These are phyloP conservation scores for Acrocephalus kingi DNA, from an alignment of 2,113 vertebrate species.

Conservation along the genomic window DNA sequence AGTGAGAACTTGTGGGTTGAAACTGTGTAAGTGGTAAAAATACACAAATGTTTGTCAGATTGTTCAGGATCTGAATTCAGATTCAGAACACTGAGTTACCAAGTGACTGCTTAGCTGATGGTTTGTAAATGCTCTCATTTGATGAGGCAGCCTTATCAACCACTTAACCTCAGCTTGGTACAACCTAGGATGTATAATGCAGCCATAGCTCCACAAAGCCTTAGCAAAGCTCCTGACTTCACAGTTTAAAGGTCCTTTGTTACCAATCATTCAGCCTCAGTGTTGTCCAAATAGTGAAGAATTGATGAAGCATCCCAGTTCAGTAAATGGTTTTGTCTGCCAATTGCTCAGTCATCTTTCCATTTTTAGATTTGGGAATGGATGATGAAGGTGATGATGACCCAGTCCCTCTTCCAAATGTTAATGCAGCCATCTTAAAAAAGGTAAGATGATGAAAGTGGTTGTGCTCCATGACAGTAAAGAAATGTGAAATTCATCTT, in stretches of 20 bases:
- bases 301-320: not conserved
- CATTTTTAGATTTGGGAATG: constrained; percentile 93
- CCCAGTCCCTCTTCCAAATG: constrained; percentile 96
- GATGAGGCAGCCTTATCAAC: not conserved
- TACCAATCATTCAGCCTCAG: not conserved
- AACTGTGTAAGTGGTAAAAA: not conserved
- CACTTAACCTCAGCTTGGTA: not conserved
- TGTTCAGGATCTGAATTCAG: not conserved
- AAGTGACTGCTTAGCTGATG: not conserved
- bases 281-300: not conserved
- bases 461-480: not conserved
- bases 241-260: not conserved
- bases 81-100: not conserved
- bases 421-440: constrained; percentile 97
- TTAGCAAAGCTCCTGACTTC: not conserved
- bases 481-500: not conserved
- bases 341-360: not conserved
- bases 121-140: not conserved
- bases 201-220: not conserved
- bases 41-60: not conserved
- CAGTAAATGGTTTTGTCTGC: not conserved
- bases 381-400: constrained; percentile 99
- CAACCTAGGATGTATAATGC: not conserved
- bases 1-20: not conserved
- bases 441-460: constrained; percentile 80